phyloP scores from a whole-genome alignment of 2,113 vertebrate species.

The Pterocles gutturalis region DNA sequence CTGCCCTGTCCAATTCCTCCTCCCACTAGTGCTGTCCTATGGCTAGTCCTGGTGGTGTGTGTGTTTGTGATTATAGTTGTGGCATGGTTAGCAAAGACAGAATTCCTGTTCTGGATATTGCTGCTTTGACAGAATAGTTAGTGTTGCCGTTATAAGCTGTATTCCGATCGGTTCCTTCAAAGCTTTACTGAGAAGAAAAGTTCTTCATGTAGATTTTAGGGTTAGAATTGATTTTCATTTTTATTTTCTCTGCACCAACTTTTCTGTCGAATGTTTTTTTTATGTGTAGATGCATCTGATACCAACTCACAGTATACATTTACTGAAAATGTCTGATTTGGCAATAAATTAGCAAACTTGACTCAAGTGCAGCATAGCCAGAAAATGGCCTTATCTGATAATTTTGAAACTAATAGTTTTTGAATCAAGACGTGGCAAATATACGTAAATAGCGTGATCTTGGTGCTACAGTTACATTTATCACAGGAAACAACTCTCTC shows the following conservation, averaged over 20 bases:
- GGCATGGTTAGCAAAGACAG: not conserved
- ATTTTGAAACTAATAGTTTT: not conserved
- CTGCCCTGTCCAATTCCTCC: not conserved
- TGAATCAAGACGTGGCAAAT: not conserved
- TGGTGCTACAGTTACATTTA: not conserved
- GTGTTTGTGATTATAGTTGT: slow-evolving; percentile 42
- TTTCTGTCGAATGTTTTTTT: not conserved
- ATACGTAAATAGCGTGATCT: not conserved
- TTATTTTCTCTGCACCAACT: not conserved
- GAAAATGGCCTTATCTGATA: not conserved
- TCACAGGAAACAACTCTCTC: not conserved
- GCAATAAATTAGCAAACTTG: not conserved
- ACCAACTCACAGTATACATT: not conserved
- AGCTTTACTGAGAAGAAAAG: not conserved
- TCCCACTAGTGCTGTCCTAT: not conserved
- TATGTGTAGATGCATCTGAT: not conserved
- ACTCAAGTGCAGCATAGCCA: not conserved
- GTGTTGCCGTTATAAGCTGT: not conserved
- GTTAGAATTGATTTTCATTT: not conserved
- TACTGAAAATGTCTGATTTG: not conserved
- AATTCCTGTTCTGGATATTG: not conserved
- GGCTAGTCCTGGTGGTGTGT: not conserved
- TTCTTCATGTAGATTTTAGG: not conserved
- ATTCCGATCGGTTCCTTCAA: not conserved
- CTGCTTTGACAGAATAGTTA: not conserved